Conservation (phyloP, 2,888 invertebrate genomes). For the Leucania comma region DNA sequence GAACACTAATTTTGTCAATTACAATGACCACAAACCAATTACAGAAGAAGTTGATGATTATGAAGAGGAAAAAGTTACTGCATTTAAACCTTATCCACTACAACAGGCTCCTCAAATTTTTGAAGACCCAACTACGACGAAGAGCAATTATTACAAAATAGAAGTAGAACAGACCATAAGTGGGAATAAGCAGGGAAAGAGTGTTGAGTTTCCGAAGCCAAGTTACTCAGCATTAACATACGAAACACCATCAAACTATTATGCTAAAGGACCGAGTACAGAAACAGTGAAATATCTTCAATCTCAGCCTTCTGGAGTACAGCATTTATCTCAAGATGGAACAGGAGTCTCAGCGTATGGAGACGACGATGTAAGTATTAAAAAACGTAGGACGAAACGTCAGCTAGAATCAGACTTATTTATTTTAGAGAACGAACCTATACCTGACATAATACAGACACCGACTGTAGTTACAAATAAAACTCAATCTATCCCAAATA, state of each 20-base stretch:
- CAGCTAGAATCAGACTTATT: slow-evolving; percentile 78
- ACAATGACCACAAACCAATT: slow-evolving; percentile 68
- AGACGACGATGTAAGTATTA: slow-evolving; percentile 85
- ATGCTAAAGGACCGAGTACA: slow-evolving; percentile 62
- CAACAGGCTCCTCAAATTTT: slow-evolving; percentile 16
- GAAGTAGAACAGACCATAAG: slow-evolving; percentile 50
- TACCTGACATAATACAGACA: slow-evolving; percentile 17
- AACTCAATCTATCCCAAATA: not conserved
- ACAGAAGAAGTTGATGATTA: slow-evolving; percentile 64
- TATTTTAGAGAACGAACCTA: slow-evolving; percentile 67
- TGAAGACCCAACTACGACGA: slow-evolving; percentile 44
- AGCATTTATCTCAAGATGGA: slow-evolving; percentile 83
- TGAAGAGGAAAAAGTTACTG: slow-evolving; percentile 49
- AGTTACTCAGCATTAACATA: slow-evolving; percentile 72
- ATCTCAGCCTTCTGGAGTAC: slow-evolving; percentile 78
- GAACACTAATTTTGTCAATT: slow-evolving; percentile 73
- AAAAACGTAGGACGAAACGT: slow-evolving; percentile 65
- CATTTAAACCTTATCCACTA: slow-evolving; percentile 17
- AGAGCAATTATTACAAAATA: slow-evolving; percentile 55
- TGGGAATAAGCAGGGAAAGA: slow-evolving; percentile 36
- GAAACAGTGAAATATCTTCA: slow-evolving; percentile 78
- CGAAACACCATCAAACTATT: slow-evolving; percentile 63
- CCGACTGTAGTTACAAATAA: slow-evolving; percentile 2
- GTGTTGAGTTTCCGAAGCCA: slow-evolving; percentile 56
- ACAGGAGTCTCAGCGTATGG: slow-evolving; percentile 83